A percentile compares a stretch with the other conserved stretches of the same genome.
Evolutionary conservation across 2,113 vertebrate species (phyloP).

Genomic region (Phyllopteryx taeniolatus): DNA sequence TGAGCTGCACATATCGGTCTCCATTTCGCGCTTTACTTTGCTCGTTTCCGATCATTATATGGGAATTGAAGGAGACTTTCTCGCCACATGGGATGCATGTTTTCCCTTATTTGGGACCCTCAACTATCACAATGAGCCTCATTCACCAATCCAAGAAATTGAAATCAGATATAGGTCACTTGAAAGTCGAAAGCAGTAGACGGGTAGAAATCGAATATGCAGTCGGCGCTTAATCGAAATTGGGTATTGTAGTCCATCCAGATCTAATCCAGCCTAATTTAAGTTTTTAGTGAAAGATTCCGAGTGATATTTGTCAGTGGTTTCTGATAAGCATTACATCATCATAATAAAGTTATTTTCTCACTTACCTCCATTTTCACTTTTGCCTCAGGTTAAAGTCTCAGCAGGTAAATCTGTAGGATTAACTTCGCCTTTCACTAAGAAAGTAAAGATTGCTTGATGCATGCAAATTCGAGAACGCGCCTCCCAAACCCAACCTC

Average conservation of each 20-base stretch:
- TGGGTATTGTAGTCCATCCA: background rate
- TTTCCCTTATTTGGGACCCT: background rate
- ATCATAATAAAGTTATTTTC: background rate
- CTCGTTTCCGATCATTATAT: slow-evolving; percentile 35
- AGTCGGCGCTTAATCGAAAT: background rate
- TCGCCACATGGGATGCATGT: slow-evolving; percentile 11
- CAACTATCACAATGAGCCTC: background rate
- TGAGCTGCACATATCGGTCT: slow-evolving; percentile 44
- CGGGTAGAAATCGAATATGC: background rate
- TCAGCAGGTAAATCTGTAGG: slow-evolving; percentile 40
- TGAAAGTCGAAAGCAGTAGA: background rate
- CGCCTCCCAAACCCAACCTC: slow-evolving; percentile 18
- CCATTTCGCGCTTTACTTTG: slow-evolving; percentile 42
- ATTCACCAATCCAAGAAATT: background rate
- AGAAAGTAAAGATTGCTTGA: slow-evolving; percentile 14
- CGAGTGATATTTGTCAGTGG: background rate
- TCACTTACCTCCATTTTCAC: slow-evolving; percentile 17
- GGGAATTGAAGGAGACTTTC: slow-evolving; percentile 50
- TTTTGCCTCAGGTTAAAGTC: slow-evolving; percentile 33
- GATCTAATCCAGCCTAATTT: background rate
- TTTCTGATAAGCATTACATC: background rate
- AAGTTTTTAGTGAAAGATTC: background rate
- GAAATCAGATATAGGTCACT: background rate
- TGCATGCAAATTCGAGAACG: slow-evolving; percentile 33
- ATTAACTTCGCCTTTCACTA: slow-evolving; percentile 36